Evolutionary conservation across 2,888 invertebrate genomes (phyloP).

Genomic region (Ethmia dodecea): DNA sequence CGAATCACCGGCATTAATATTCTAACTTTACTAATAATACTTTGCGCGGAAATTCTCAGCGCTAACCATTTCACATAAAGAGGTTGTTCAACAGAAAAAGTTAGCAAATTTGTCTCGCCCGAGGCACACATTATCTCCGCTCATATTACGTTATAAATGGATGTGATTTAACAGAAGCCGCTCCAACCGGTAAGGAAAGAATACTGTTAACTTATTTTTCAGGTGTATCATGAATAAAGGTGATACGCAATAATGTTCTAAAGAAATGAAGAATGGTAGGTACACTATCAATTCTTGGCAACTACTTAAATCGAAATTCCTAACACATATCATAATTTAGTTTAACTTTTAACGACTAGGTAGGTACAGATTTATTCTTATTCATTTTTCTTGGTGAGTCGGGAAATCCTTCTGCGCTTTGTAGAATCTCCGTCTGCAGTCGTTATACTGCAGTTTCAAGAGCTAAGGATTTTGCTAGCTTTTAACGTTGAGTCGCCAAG

Average conservation of each 20-base stretch:
- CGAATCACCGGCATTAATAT: conserved; percentile 29
- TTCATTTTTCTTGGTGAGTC: conserved; percentile 40
- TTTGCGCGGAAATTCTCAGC: conserved; percentile 35
- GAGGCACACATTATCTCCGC: conserved; percentile 50
- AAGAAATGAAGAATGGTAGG: too few relatives aligned
- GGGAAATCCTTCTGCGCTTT: conserved; percentile 41
- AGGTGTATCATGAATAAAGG: neutral
- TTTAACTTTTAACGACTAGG: conserved; percentile 27
- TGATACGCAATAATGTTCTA: too few relatives aligned
- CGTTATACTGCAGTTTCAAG: conserved; percentile 40
- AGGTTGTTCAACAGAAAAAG: conserved; percentile 55
- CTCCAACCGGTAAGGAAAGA: conserved; percentile 25
- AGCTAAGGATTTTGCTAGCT: conserved; percentile 25
- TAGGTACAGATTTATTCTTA: conserved; percentile 35
- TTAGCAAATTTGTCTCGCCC: conserved; percentile 51
- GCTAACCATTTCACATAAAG: conserved; percentile 47
- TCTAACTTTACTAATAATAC: conserved; percentile 46
- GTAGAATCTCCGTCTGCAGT: conserved; percentile 31
- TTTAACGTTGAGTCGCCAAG: conserved; percentile 23
- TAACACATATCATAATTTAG: conserved; percentile 20
- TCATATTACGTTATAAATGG: conserved; percentile 50
- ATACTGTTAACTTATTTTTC: conserved; percentile 23
- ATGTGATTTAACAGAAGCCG: conserved; percentile 40
- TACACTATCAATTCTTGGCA: conserved; percentile 1
- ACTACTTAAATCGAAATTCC: conserved; percentile 10